Evolutionary conservation across 2,113 vertebrate genomes (phyloP), one percentile per base, ranked within the genome.

Genomic region (Nanger granti): DNA sequence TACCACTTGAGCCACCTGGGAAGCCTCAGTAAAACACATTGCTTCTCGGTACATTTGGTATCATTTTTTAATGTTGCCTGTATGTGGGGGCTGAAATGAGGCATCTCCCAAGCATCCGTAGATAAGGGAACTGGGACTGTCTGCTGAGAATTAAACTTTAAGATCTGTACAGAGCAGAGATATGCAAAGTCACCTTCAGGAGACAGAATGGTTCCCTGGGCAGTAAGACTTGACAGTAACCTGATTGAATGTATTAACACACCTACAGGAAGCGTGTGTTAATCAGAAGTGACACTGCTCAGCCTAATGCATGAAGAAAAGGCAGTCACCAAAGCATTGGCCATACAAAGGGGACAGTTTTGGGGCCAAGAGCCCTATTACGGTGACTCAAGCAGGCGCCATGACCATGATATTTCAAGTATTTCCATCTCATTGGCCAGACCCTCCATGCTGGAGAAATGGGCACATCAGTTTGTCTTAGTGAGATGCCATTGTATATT

Each of bases 171-270:
- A 84, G 89, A 95, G 94, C 66, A 52, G 95, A 96, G 89, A 88
- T 82, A 86, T 62, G 83, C 97, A 98, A 97, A 97, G 98, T 97
- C 96, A 97, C 97, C 98, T 98, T 98, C 94, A 93, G 60, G 76
- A 97, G 96, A 47, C 55, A 57, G 95, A 95, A 84, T 37, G 28
- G 89, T 60, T 98, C 97, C 96, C 98, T 84, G 66, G 86, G 97
- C 2, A 5, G 93, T 84, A 5, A 10, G 24, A 87, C 83, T 96
- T 89, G 95, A 96, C 93, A 92, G 93, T 83, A 87, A 93, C 96
- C 96, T 73, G 96, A 97, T 94, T 73, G 98, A 97, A 95, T 93
- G 83, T 89, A 97, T 97, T 97, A 97, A 90, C 95, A 82, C 96
- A 94, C 94, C 89, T 92, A 84, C 69, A n/a, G 96, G 89, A 93